phyloP scores from a whole-genome alignment of 2,888 invertebrate species.

The Lottia gigantea region DNA sequence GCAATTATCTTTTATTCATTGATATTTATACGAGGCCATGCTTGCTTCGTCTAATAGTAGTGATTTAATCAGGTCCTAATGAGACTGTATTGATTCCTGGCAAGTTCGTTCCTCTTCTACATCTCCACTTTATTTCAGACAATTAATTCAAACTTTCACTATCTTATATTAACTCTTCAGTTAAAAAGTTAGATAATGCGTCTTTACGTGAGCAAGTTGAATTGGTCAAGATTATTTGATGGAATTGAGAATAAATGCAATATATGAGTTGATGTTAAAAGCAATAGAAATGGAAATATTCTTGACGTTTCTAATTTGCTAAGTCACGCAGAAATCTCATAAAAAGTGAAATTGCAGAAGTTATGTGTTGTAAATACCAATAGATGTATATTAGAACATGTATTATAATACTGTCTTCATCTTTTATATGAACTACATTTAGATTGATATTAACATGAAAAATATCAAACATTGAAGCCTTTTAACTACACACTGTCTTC shows the following conservation, averaged over 20 bases:
- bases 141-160: constrained; percentile 2
- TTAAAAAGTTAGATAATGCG: background rate
- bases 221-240: background rate
- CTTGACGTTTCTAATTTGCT: too few relatives aligned
- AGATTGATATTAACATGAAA: too few relatives aligned
- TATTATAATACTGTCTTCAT: too few relatives aligned
- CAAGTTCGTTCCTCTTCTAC: background rate
- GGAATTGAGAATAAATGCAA: too few relatives aligned
- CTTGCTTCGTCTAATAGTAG: background rate
- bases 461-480: too few relatives aligned
- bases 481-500: too few relatives aligned
- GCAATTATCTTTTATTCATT: constrained; percentile 1
- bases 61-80: too few relatives aligned
- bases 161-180: background rate
- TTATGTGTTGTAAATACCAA: constrained; percentile 1
- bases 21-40: constrained; percentile 5
- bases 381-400: background rate
- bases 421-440: too few relatives aligned
- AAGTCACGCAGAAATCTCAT: too few relatives aligned
- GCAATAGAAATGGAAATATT: too few relatives aligned
- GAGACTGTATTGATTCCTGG: too few relatives aligned
- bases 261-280: too few relatives aligned
- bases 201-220: background rate
- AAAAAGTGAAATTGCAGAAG: constrained; percentile 5
- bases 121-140: background rate